Conservation (phyloP, 2,113 vertebrate genomes). For the Hyperoodon ampullatus region DNA sequence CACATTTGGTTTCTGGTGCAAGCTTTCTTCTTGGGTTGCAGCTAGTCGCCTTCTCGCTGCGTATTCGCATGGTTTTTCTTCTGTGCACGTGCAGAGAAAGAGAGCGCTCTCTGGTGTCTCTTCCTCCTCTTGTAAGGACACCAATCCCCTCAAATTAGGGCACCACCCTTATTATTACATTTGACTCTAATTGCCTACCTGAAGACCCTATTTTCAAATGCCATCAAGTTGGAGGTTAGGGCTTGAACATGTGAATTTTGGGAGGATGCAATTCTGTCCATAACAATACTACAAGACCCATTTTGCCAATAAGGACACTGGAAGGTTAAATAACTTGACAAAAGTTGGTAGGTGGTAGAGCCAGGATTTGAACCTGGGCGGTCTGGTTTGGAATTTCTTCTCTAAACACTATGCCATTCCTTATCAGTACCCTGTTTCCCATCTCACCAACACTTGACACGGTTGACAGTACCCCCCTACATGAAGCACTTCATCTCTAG, state of each 20-base stretch:
- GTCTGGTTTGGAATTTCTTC: neutral
- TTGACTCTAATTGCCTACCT: neutral
- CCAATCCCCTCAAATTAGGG: neutral
- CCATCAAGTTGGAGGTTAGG: neutral
- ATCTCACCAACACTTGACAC: neutral
- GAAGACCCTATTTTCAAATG: neutral
- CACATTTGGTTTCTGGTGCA: neutral
- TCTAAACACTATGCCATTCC: neutral
- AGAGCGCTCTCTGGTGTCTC: neutral
- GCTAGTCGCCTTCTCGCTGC: neutral
- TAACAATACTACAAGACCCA: neutral
- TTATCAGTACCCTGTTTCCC: neutral
- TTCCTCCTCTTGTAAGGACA: neutral
- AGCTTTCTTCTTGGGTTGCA: neutral
- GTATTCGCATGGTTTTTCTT: neutral
- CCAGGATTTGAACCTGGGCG: neutral
- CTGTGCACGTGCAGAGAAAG: neutral
- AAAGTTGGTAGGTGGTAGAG: neutral
- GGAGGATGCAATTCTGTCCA: neutral
- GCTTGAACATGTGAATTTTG: neutral
- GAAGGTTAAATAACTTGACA: neutral
- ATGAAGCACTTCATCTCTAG: neutral
- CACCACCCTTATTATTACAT: neutral
- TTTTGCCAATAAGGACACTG: neutral
- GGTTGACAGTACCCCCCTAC: neutral